Evolutionary conservation across 2,888 invertebrate species (phyloP).

Genomic region (Stenodema calcarata): DNA sequence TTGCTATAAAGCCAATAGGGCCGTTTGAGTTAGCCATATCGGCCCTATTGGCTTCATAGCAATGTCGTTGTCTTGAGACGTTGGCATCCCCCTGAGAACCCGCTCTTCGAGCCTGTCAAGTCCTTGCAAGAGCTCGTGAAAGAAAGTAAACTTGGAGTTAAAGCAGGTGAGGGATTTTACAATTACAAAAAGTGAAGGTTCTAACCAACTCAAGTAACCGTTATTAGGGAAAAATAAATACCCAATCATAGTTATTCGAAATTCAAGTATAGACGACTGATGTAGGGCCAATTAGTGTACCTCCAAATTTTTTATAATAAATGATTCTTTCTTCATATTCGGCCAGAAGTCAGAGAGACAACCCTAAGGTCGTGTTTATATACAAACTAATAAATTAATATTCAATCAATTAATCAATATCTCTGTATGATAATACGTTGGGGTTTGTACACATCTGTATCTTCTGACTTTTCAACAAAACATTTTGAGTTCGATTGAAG

Average conservation of each 20-base stretch:
- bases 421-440: too few species aligned
- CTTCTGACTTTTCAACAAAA: too few species aligned
- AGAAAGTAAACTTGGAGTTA: constrained; percentile 81
- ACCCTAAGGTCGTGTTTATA: too few species aligned
- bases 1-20: constrained; percentile 91
- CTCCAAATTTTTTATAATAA: too few species aligned
- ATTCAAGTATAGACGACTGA: neutral
- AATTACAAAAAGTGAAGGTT: constrained; percentile 66
- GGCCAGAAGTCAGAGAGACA: too few species aligned
- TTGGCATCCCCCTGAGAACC: constrained; percentile 76
- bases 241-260: neutral
- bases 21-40: constrained; percentile 83
- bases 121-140: constrained; percentile 72
- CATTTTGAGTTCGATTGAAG: too few species aligned
- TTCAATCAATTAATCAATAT: too few species aligned
- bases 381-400: too few species aligned
- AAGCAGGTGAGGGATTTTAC: constrained; percentile 86
- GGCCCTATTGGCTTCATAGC: too few species aligned
- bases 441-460: too few species aligned
- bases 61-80: constrained; percentile 59
- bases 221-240: neutral
- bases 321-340: too few species aligned
- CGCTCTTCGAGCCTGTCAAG: constrained; percentile 70
- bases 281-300: too few species aligned
- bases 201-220: neutral